Conservation (phyloP, 1,140 invertebrate genomes). For the Helicoverpa armigera region DNA sequence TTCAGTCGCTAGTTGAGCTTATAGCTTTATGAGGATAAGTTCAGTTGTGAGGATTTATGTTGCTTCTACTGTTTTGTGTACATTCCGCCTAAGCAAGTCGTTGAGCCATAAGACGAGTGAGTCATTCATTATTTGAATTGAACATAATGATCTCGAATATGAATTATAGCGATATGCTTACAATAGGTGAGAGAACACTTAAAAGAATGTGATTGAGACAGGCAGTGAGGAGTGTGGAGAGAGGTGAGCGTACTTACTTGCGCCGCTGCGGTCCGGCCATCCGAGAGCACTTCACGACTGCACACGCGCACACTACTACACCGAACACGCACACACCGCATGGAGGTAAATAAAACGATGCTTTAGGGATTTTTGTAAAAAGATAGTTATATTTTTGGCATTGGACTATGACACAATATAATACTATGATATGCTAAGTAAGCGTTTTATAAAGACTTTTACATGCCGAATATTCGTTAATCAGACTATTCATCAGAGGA, state of each 20-base stretch:
- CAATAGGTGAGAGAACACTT: no score
- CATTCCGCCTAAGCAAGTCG: neutral
- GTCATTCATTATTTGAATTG: neutral
- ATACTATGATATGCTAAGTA: constrained; percentile 87
- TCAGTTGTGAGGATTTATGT: neutral
- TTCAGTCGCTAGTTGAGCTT: neutral
- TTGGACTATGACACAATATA: constrained; percentile 87
- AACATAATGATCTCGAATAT: no score
- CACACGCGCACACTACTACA: constrained; percentile 43
- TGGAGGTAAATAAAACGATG: constrained; percentile 83
- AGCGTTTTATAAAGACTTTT: constrained; percentile 87
- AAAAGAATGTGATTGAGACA: no score
- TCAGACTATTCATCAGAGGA: constrained; percentile 87
- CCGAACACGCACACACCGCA: constrained; percentile 50
- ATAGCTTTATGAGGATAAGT: no score
- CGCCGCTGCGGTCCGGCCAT: neutral
- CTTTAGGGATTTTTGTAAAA: constrained; percentile 86
- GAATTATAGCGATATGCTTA: no score
- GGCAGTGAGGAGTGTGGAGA: neutral
- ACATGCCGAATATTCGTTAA: constrained; percentile 86
- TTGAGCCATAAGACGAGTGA: neutral
- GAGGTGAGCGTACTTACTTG: neutral
- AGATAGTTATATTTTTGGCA: constrained; percentile 87
- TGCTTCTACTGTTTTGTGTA: neutral
- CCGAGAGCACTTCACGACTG: constrained; percentile 19